Evolutionary conservation across 2,113 vertebrate genomes (phyloP), one percentile per base, ranked within the genome.

Genomic region (Xenopus borealis): DNA sequence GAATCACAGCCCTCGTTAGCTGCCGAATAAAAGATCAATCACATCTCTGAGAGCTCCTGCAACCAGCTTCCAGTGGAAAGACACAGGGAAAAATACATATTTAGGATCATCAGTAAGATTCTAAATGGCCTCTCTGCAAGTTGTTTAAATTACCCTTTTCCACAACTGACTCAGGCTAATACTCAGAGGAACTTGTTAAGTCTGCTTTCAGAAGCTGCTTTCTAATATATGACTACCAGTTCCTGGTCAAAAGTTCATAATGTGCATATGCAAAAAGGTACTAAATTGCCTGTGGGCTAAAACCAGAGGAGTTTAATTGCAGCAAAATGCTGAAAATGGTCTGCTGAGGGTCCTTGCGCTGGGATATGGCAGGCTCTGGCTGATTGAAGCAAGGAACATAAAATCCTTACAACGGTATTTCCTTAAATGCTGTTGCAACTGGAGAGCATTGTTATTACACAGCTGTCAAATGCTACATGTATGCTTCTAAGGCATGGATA

Each of bases 241-340:
- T 88, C 89, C 88, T 95, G 95, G 94, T 96, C 95, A 95, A 94
- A 95, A 95, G 94, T 95, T 96, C 94, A 95, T 91, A 91, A 91
- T 93, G 94, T 98, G 97, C 96, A 99, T 99, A 97, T 97, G 95
- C 98, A 96, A 98, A 99, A 98, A 98, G 96, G 94, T 94, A 92
- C 87, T 87, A 86, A 92, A 93, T 93, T 93, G 96, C 96, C 95
- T 88, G 90, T 94, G 95, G 96, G 95, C 88, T 89, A 92, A 94
- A 95, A 93, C 92, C 89, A 89, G 92, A 94, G 95, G 93, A 95
- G 93, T 96, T 97, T 97, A 97, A 98, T 98, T 95, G 95, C 87
- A 89, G 92, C 93, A 96, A 97, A 98, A 94, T 94, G 90, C 93
- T 95, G 93, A 96, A 96, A 95, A 95, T 82, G 87, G 90, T 88